These are phyloP conservation scores for Catharus bicknelli DNA, from an alignment of 2,113 vertebrate genomes.

Conservation along the genomic window DNA sequence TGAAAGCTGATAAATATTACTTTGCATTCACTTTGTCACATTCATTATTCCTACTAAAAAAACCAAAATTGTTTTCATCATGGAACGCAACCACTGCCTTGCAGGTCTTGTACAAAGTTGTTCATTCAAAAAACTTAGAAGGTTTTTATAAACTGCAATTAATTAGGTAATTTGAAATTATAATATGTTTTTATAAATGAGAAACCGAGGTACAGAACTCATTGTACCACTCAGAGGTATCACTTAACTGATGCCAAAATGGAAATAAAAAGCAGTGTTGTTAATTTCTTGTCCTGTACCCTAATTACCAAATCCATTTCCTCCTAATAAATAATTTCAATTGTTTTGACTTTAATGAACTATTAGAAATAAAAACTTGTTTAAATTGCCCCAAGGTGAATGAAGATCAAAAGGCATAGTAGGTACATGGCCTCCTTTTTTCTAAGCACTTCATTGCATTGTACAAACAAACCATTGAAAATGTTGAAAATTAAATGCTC, in stretches of 20 bases:
- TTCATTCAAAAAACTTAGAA: not conserved
- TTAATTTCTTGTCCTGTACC: not conserved
- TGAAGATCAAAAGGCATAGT: not conserved
- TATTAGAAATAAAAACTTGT: not conserved
- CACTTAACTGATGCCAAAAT: not conserved
- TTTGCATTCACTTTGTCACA: not conserved
- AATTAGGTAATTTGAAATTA: not conserved
- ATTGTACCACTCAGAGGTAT: not conserved
- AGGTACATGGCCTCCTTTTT: not conserved
- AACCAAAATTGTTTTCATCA: not conserved
- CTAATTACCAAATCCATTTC: not conserved
- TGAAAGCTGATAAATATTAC: constrained; percentile 28
- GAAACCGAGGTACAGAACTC: not conserved
- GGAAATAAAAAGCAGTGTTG: not conserved
- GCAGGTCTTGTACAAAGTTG: not conserved
- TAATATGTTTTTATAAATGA: not conserved
- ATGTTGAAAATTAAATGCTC: constrained; percentile 35
- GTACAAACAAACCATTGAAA: not conserved
- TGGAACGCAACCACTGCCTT: not conserved
- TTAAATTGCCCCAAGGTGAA: not conserved
- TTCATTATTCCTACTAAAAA: constrained; percentile 1
- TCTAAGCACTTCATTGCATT: not conserved
- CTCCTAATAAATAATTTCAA: constrained; percentile 18
- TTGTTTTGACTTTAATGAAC: constrained; percentile 14
- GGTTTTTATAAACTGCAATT: not conserved